Evolutionary conservation across 2,113 vertebrate species (phyloP), one percentile per base, ranked within the genome.

Genomic region (Speoplatyrhinus poulsoni): DNA sequence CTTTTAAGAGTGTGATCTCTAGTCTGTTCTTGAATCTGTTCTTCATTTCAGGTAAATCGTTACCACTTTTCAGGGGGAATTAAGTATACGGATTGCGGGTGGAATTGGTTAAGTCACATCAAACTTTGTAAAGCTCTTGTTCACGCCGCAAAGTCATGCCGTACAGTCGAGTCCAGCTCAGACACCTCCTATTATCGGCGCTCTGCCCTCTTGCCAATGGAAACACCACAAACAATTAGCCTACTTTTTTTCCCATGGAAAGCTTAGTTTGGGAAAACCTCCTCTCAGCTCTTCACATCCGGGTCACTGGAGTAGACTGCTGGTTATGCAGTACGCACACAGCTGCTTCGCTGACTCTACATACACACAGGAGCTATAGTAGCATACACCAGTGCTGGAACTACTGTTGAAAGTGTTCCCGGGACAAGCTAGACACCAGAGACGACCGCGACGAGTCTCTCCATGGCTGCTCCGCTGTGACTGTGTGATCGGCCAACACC

Each of bases 251-350:
- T 69, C 80, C 72, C 73, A 82, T 87, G 84, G 87, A 87, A 90
- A 89, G 48, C 80, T 87, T 26, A 77, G 75, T 84, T 85, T 85
- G 82, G 81, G 82, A 86, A 87, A 83, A 60, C 70, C 77, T 82
- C 52, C 7, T 76, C 71, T 84, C 82, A 77, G 85, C 52, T 77
- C 89, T 88, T 90, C 88, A 92, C 91, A 92, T 93, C 92, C 92
- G 92, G 92, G 89, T 92, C 87, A 90, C 58, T 91, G 81, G 72
- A 48, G 69, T 75, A 82, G 71, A 74, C 78, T 66, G 85, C 73
- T 75, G 79, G 56, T 6, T 19, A 3, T 58, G 56, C 26, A 19
- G 26, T 41, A 41, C 36, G 36, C 36, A 41, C 36, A 41, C 36
- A 41, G 36, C 36, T 41, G 36, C 36, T 41, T 41, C 36, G 36